phyloP scores from a whole-genome alignment of 2,888 invertebrate genomes.

The Tetranychus piercei region DNA sequence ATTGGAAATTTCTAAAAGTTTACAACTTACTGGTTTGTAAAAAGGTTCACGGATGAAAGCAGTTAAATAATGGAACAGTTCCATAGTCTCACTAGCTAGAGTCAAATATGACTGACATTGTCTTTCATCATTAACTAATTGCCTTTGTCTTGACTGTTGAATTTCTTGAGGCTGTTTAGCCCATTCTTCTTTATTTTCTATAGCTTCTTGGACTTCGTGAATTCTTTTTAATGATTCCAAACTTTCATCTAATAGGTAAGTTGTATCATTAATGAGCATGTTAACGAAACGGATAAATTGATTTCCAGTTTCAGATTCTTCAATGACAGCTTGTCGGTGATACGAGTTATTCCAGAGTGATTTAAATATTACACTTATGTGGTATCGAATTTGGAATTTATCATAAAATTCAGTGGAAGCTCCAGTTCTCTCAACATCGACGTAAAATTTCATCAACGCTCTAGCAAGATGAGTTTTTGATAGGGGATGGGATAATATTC shows the following conservation, averaged over 20 bases:
- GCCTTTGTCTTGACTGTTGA: slow-evolving; percentile 44
- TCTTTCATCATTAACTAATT: slow-evolving; percentile 60
- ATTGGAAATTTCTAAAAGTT: slow-evolving; percentile 20
- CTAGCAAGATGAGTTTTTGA: slow-evolving; percentile 63
- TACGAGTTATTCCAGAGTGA: slow-evolving; percentile 75
- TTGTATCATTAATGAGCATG: slow-evolving; percentile 96
- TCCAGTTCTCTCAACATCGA: slow-evolving; percentile 90
- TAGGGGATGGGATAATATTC: slow-evolving; percentile 70
- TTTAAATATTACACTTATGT: slow-evolving; percentile 89
- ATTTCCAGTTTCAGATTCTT: slow-evolving; percentile 49
- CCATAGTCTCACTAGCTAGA: slow-evolving; percentile 80
- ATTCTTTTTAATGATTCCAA: slow-evolving; percentile 71
- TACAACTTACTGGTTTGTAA: slow-evolving; percentile 45
- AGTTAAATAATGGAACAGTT: slow-evolving; percentile 92
- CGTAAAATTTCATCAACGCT: slow-evolving; percentile 91
- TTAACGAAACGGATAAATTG: slow-evolving; percentile 82
- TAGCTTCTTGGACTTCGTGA: slow-evolving; percentile 58
- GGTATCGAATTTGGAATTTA: slow-evolving; percentile 94
- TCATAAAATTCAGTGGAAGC: slow-evolving; percentile 97
- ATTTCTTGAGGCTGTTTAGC: slow-evolving; percentile 39
- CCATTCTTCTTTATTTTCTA: slow-evolving; percentile 52
- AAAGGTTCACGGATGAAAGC: slow-evolving; percentile 87
- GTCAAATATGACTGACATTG: slow-evolving; percentile 75
- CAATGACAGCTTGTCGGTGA: slow-evolving; percentile 65
- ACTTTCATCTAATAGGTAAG: slow-evolving; percentile 87